Base-by-base conservation (phyloP, 2,113 vertebrate genomes). In the Otis tarda region DNA sequence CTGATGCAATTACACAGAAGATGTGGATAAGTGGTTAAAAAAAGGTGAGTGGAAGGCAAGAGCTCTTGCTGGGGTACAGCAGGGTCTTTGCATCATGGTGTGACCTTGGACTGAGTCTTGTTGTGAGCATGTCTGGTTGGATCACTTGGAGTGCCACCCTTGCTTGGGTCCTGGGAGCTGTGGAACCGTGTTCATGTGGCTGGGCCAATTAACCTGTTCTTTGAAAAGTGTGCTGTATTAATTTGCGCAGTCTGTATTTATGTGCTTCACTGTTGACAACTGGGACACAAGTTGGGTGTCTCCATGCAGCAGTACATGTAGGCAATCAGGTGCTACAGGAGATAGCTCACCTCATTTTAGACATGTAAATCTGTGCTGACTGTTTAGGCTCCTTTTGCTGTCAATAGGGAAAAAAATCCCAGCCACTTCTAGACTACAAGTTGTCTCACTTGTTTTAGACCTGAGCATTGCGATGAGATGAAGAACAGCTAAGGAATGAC, bases 141-240 rank as follows among this genome's bases (percentile, higher is more conserved):
- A 50, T 11, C 6, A 8, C 52, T n/a, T 16, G 31, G 12, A 75
- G 41, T 47, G 14, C 12, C 49, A 28, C 24, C 33, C 41, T 28
- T 19, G 12, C 47, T 22, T 56, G 84, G 45, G 6, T 16, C 21
- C 53, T 37, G 43, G 50, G 52, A 50, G 41, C 37, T 59, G n/a
- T 23, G 47, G 3, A 5, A 28, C 22, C 28, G 27, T 16, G 0
- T 8, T 4, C 10, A 9, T 0, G 0, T 35, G 16, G 30, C 19
- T 67, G 39, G 57, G 15, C 24, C 35, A 59, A 13, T 30, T 28
- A 33, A n/a, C 9, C 7, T 45, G 2, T 5, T 28, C 49, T 73
- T 45, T 69, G 65, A 23, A 37, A 71, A 25, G 4, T 2, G 9
- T 4, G 27, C 45, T 43, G 19, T 33, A 33, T 28, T 67, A 4